A percentile compares a stretch with the other conserved stretches of the same genome.
These are phyloP conservation scores for Eulithis testata DNA, from an alignment of 2,888 invertebrate genomes.

Conservation along the genomic window DNA sequence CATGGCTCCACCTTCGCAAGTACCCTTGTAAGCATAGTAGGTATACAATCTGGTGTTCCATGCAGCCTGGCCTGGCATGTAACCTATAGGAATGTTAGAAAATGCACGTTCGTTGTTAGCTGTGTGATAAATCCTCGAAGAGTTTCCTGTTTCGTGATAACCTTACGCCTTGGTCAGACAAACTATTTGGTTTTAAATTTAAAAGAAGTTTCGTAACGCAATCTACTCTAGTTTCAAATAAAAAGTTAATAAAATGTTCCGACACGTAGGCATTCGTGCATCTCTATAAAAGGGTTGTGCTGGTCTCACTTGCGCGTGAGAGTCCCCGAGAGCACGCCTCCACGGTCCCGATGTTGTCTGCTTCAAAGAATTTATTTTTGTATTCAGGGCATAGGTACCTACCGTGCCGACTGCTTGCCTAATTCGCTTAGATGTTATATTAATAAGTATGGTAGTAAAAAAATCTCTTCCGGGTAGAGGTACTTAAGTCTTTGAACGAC, in stretches of 20 bases:
- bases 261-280: too few relatives aligned
- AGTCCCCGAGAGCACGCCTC: slow-evolving; percentile 46
- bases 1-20: slow-evolving; percentile 41
- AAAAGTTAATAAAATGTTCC: too few relatives aligned
- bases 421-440: slow-evolving; percentile 21
- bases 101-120: slow-evolving; percentile 4
- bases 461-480: slow-evolving; percentile 17
- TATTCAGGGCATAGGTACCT: slow-evolving; percentile 38
- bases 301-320: slow-evolving; percentile 39
- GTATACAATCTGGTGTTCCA: slow-evolving; percentile 19
- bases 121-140: neutral
- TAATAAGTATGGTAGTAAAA: slow-evolving; percentile 37
- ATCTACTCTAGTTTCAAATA: neutral
- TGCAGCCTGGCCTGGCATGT: slow-evolving; percentile 7
- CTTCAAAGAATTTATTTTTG: slow-evolving; percentile 41
- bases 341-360: slow-evolving; percentile 45
- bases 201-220: too few relatives aligned
- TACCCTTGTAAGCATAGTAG: slow-evolving; percentile 19
- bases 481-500: neutral
- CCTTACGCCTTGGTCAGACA: too few relatives aligned
- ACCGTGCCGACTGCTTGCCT: slow-evolving; percentile 35
- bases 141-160: too few relatives aligned
- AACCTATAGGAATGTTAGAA: neutral
- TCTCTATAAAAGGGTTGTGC: neutral
- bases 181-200: too few relatives aligned